Evolutionary conservation across 2,888 invertebrate genomes (phyloP).

Genomic region (Ichneumon xanthorius): DNA sequence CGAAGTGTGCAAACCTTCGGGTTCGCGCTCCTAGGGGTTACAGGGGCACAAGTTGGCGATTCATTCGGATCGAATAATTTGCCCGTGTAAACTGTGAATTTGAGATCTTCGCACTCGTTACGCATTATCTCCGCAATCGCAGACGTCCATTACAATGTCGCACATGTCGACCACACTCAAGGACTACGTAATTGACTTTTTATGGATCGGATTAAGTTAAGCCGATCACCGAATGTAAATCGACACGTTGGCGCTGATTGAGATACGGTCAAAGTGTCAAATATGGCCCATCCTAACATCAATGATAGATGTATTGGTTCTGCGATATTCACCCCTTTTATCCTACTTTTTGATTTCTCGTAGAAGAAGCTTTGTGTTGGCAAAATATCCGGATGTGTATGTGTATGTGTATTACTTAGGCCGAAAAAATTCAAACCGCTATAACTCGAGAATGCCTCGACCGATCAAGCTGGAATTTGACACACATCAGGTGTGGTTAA

Average conservation of each 20-base stretch:
- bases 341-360: no score
- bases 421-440: no score
- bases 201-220: not conserved
- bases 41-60: not conserved
- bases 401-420: no score
- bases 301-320: not conserved
- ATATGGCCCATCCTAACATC: no score
- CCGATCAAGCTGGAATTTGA: no score
- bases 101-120: not conserved
- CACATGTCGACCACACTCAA: not conserved
- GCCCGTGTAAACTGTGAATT: not conserved
- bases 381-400: no score
- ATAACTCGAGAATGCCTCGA: no score
- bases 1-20: not conserved
- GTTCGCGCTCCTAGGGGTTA: not conserved
- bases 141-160: not conserved
- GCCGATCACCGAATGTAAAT: not conserved
- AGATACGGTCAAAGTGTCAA: no score
- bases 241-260: not conserved
- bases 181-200: not conserved
- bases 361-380: no score
- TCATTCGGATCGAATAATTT: constrained; percentile 46
- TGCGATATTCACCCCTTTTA: no score
- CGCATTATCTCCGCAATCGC: not conserved
- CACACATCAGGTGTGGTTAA: no score